Percentiles rank a stretch among this genome's conserved stretches.
Evolutionary conservation across 2,113 vertebrate genomes (phyloP).

Genomic region (Perccottus glenii): DNA sequence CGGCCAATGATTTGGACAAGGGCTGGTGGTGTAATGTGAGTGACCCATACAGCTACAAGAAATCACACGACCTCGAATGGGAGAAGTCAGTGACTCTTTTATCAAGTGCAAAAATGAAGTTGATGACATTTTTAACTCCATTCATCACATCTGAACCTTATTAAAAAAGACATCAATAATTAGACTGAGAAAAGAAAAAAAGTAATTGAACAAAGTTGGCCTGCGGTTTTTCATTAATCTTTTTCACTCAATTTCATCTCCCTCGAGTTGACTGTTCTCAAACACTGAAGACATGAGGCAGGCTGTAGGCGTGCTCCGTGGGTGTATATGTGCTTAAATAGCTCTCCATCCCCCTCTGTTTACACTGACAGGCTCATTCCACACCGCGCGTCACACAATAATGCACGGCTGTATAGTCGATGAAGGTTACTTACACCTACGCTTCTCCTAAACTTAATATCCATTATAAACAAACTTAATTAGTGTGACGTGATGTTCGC

Average conservation of each 20-base stretch:
- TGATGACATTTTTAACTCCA: background rate
- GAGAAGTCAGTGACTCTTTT: background rate
- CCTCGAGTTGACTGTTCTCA: constrained; percentile 5
- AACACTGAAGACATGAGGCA: constrained; percentile 5
- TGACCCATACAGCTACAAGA: too few relatives aligned
- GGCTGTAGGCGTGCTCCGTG: constrained; percentile 25
- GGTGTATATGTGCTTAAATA: constrained; percentile 50
- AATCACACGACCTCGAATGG: too few relatives aligned
- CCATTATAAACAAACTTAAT: constrained; percentile 80
- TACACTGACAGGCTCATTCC: constrained; percentile 54
- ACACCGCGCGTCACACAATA: constrained; percentile 53
- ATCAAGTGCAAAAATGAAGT: background rate
- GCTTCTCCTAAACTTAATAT: constrained; percentile 71
- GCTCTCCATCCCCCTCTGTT: constrained; percentile 39
- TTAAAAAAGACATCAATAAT: constrained; percentile 1
- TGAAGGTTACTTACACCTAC: constrained; percentile 77
- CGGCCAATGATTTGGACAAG: too few relatives aligned
- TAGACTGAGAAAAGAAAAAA: background rate
- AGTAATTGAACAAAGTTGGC: background rate
- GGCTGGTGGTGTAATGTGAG: too few relatives aligned
- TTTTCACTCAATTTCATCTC: constrained; percentile 8
- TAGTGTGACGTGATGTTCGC: constrained; percentile 67
- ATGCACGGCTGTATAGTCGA: constrained; percentile 43
- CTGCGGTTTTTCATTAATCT: constrained; percentile 14
- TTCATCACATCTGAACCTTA: background rate